These are phyloP conservation scores for Cyphomyrus plagiostoma DNA, from an alignment of 2,113 vertebrate genomes.

Conservation along the genomic window DNA sequence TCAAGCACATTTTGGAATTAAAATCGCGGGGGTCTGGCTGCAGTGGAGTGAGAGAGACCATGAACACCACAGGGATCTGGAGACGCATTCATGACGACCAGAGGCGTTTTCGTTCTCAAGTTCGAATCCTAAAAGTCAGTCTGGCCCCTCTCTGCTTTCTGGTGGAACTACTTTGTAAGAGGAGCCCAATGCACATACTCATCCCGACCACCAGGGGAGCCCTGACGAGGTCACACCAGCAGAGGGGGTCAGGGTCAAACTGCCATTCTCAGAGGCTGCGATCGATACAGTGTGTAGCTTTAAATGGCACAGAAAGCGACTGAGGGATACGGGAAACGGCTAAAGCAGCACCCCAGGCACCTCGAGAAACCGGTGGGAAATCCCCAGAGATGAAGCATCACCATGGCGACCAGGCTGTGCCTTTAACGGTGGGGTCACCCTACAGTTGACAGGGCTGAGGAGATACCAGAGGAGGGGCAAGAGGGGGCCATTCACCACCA, in stretches of 20 bases:
- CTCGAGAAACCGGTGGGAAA: not conserved
- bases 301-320: slow-evolving; percentile 59
- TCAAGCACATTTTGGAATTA: slow-evolving; percentile 58
- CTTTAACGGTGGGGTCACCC: not conserved
- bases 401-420: not conserved
- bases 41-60: not conserved
- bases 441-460: not conserved
- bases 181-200: not conserved
- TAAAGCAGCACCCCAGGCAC: not conserved
- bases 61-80: not conserved
- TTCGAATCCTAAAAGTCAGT: not conserved
- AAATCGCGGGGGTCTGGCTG: slow-evolving; percentile 23
- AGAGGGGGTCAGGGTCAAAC: not conserved
- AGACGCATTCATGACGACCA: not conserved
- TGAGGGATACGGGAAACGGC: slow-evolving; percentile 33
- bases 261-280: slow-evolving; percentile 22
- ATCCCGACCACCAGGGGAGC: not conserved
- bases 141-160: not conserved
- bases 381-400: not conserved
- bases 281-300: slow-evolving; percentile 67
- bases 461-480: not conserved
- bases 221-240: not conserved
- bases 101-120: not conserved
- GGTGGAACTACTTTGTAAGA: not conserved
- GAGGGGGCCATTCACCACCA: not conserved